Base-by-base conservation (phyloP, 2,797 vertebrate species). In the Botia kubotai region DNA sequence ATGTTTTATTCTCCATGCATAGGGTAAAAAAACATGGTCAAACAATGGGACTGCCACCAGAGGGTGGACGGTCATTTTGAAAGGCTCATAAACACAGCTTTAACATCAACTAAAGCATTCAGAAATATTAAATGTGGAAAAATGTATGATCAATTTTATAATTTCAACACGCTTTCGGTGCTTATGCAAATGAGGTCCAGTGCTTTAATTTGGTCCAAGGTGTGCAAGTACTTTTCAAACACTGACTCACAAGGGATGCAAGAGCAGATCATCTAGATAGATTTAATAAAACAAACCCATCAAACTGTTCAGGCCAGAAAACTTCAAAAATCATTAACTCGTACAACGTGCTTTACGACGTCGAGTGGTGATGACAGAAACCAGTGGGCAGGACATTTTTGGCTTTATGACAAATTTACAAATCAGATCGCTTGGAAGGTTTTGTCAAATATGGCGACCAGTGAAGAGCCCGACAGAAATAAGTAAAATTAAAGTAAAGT, bases 381-480 rank as follows among this genome's bases (percentile, higher is more conserved):
- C 12, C 63, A 57, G 14, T 14, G 39, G 11, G 17, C 36, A 43
- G 6, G 3, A 19, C 13, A 36, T 52, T 65, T 17, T 12, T 43
- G 50, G 29, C 6, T 70, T 19, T 70, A 16, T 21, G 53, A 70
- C 23, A 60, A 70, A 48, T 48, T 33, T 70, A 58, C 16, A 12
- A 48, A 50, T 60, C 23, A 43, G 14, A 57, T 58, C 36, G 66
- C 53, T 17, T 70, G 36, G 53, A 60, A 26, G 67, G 53, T 48
- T 36, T 33, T 65, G 23, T 73, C 69, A 79, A 79, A 79, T 65
- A 72, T 72, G 58, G 69, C 69, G 77, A 79, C 58, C 77, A 72
- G 57, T 65, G 29, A 23, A 50, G 58, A 36, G 33, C 57, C 65
- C 77, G 68, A 79, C 13, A 26, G 36, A 48, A 48, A 79, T 29